Conservation (phyloP, 2,113 vertebrate genomes). For the Melospiza melodia region DNA sequence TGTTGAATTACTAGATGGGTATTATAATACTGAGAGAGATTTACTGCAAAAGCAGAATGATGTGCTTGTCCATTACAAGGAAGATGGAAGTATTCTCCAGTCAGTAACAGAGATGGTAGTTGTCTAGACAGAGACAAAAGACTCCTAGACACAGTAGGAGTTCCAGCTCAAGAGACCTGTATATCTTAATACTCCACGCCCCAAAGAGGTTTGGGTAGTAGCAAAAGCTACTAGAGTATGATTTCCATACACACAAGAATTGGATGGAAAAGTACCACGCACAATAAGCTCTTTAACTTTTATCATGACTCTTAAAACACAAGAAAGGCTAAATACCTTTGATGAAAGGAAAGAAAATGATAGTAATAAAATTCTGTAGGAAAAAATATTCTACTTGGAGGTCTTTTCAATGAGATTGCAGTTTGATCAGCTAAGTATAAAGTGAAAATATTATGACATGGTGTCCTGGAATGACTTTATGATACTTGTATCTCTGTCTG, state of each 20-base stretch:
- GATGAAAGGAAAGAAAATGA: background rate
- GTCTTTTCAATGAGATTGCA: background rate
- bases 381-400: background rate
- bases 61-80: background rate
- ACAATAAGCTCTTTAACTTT: background rate
- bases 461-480: background rate
- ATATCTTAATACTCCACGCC: background rate
- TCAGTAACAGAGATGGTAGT: background rate
- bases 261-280: background rate
- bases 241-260: background rate
- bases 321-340: background rate
- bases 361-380: background rate
- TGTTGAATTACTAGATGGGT: background rate
- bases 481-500: background rate
- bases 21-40: background rate
- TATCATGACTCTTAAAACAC: background rate
- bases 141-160: background rate
- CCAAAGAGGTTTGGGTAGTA: background rate
- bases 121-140: background rate
- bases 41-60: background rate
- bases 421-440: background rate
- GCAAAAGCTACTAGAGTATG: background rate
- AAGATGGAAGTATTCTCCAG: background rate
- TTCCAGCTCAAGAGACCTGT: background rate
- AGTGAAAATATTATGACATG: background rate